These are phyloP conservation scores for Oryzias sinensis DNA, from an alignment of 2,797 vertebrate species.

Conservation along the genomic window DNA sequence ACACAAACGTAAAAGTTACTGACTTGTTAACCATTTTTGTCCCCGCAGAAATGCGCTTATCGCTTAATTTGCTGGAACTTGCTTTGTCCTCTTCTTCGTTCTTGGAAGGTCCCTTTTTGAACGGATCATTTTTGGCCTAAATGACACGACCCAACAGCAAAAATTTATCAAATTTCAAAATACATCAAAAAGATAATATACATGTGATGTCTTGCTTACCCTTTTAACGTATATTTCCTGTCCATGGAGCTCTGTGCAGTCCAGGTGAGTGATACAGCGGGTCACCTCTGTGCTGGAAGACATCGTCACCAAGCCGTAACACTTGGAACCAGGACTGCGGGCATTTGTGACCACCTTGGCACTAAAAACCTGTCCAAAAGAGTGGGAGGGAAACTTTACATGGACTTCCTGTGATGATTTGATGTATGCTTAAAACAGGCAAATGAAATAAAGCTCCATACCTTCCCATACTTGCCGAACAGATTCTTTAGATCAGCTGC, in stretches of 20 bases:
- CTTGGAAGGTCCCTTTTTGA: slow-evolving; percentile 91
- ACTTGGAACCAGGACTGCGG: slow-evolving; percentile 94
- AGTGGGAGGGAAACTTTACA: not conserved
- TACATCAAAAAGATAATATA: not conserved
- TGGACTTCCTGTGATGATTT: not conserved
- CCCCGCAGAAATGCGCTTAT: slow-evolving; percentile 83
- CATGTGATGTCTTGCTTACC: slow-evolving; percentile 69
- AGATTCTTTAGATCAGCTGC: slow-evolving; percentile 98
- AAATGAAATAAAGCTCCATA: slow-evolving; percentile 45
- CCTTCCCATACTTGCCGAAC: slow-evolving; percentile 99
- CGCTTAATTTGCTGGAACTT: slow-evolving; percentile 79
- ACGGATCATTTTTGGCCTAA: slow-evolving; percentile 95
- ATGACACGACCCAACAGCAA: not conserved
- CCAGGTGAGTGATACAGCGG: slow-evolving; percentile 91
- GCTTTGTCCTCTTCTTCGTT: slow-evolving; percentile 91
- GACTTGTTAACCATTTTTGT: slow-evolving; percentile 81
- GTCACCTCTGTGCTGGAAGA: slow-evolving; percentile 91
- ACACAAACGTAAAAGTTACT: slow-evolving; percentile 26
- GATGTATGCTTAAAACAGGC: not conserved
- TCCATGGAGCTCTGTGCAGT: slow-evolving; percentile 94
- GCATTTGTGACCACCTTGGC: slow-evolving; percentile 98
- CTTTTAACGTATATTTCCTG: slow-evolving; percentile 97
- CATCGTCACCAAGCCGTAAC: slow-evolving; percentile 97
- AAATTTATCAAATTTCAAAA: not conserved
- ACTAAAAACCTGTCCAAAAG: slow-evolving; percentile 85